A percentile compares a stretch with the other conserved stretches of the same genome.
Conservation (phyloP, 2,888 invertebrate species). For the Nomada fucata region DNA sequence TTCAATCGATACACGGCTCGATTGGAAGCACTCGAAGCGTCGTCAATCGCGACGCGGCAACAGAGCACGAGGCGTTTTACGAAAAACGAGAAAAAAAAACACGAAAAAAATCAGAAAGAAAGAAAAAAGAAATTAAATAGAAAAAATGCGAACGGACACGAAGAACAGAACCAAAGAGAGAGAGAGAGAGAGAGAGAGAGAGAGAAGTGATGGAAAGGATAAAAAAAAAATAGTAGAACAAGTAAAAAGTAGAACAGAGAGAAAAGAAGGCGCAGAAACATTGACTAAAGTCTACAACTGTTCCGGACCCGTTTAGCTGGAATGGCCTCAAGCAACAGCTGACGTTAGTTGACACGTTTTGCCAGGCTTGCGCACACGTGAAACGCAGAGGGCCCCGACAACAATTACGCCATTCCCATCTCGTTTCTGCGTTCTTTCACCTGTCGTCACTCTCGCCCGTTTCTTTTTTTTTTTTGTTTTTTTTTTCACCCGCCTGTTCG, state of each 20-base stretch:
- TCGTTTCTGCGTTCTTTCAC: conserved; percentile 56
- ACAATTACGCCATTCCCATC: conserved; percentile 66
- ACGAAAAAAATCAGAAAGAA: too few relatives aligned
- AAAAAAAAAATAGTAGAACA: conserved; percentile 34
- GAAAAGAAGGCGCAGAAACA: conserved; percentile 59
- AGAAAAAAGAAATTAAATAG: background rate
- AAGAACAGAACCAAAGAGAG: conserved; percentile 25
- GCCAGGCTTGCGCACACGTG: conserved; percentile 72
- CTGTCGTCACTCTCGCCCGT: conserved; percentile 55
- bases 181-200: too few relatives aligned
- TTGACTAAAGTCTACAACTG: conserved; percentile 70
- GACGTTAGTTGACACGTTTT: conserved; percentile 82
- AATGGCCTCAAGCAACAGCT: conserved; percentile 83
- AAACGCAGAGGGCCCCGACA: conserved; percentile 63
- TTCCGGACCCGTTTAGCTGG: conserved; percentile 79
- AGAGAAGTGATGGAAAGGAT: background rate
- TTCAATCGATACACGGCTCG: conserved; percentile 19
- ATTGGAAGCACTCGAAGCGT: conserved; percentile 18
- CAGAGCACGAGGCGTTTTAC: conserved; percentile 4
- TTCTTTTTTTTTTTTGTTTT: conserved; percentile 18
- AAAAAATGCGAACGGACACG: background rate
- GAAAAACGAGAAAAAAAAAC: background rate
- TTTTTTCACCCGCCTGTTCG: conserved; percentile 1
- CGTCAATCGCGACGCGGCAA: conserved; percentile 32
- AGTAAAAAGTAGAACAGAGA: conserved; percentile 47